A percentile compares a stretch with the other conserved stretches of the same genome.
Conservation (phyloP, 2,113 vertebrate species). For the Axis porcinus region DNA sequence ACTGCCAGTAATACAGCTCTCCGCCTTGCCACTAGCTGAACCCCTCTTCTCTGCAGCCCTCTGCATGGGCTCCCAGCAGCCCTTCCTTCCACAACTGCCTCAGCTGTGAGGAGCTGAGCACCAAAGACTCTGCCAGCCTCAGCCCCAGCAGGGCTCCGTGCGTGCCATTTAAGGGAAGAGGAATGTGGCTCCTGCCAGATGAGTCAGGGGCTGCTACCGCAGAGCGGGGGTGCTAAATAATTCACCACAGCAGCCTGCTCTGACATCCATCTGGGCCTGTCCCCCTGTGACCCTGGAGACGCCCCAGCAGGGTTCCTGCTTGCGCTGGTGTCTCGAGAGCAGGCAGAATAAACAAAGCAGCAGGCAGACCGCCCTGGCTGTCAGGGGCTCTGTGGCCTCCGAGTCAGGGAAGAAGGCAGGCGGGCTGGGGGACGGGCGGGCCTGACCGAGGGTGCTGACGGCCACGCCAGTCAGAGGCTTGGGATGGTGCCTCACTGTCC, state of each 20-base stretch:
- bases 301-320: not conserved
- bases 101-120: not conserved
- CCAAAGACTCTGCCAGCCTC: not conserved
- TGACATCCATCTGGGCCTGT: constrained; percentile 61
- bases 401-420: not conserved
- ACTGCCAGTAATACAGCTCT: not conserved
- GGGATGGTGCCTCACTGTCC: fast-evolving
- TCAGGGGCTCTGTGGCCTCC: not conserved
- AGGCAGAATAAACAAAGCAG: not conserved
- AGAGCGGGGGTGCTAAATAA: constrained; percentile 72
- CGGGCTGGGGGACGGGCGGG: not conserved
- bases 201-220: constrained; percentile 1
- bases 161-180: constrained; percentile 8
- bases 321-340: not conserved
- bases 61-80: not conserved
- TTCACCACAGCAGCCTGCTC: constrained; percentile 68
- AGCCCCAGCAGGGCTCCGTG: not conserved
- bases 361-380: not conserved
- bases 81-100: not conserved
- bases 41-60: not conserved
- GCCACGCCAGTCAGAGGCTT: not conserved
- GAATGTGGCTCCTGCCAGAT: constrained; percentile 6
- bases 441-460: fast-evolving
- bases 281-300: constrained; percentile 39
- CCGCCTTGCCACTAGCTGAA: not conserved